Conservation (phyloP, 2,888 invertebrate species). For the Muscina levida region DNA sequence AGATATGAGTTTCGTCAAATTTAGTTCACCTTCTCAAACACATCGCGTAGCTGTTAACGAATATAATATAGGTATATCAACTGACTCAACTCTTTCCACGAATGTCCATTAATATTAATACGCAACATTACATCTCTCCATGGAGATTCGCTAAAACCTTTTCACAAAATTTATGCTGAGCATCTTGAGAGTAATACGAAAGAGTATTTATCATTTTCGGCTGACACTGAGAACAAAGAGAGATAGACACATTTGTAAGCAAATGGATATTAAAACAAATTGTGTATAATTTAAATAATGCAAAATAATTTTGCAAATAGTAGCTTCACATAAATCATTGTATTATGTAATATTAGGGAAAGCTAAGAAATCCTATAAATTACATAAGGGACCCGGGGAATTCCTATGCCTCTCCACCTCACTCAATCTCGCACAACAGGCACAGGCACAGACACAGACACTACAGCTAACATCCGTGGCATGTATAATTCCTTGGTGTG, state of each 20-base stretch:
- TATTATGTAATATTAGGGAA: conserved; percentile 65
- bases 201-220: conserved; percentile 5
- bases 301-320: conserved; percentile 32
- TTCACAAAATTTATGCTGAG: too few species aligned
- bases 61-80: too few species aligned
- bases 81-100: too few species aligned
- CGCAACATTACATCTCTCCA: too few species aligned
- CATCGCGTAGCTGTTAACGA: too few species aligned
- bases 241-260: background rate
- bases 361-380: conserved; percentile 75
- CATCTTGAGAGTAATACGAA: background rate
- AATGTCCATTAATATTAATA: too few species aligned
- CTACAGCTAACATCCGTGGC: background rate
- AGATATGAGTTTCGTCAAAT: too few species aligned
- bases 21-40: too few species aligned
- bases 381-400: conserved; percentile 78
- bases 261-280: conserved; percentile 42
- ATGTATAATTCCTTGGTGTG: conserved; percentile 21
- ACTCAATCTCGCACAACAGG: too few species aligned
- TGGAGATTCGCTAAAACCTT: too few species aligned
- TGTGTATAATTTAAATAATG: conserved; percentile 50
- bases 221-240: conserved; percentile 14
- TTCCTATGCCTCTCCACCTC: too few species aligned
- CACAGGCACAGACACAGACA: background rate
- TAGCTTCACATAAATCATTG: conserved; percentile 52